A percentile compares a stretch with the other conserved stretches of the same genome.
Conservation (phyloP, 2,797 vertebrate species). For the Anomalospiza imberbis region DNA sequence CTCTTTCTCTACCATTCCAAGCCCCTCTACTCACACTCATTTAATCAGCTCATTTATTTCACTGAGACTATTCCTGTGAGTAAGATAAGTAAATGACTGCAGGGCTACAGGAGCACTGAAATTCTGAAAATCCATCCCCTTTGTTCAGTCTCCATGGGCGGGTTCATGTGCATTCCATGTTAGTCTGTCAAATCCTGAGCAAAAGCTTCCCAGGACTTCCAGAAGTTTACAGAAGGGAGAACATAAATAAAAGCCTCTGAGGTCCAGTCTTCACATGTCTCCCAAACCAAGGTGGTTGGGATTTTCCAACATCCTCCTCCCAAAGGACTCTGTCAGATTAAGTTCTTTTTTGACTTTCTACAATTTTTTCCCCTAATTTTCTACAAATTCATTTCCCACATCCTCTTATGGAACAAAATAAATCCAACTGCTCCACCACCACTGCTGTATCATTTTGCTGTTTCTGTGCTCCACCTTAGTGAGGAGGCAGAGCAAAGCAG, state of each 20-base stretch:
- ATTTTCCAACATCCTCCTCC: neutral
- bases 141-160: neutral
- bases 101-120: neutral
- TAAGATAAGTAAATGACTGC: neutral
- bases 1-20: neutral
- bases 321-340: neutral
- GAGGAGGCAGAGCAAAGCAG: neutral
- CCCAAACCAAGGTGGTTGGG: neutral
- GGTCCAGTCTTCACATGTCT: neutral
- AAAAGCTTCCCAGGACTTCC: neutral
- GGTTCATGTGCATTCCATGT: neutral
- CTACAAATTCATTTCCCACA: neutral
- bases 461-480: neutral
- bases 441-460: neutral
- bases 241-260: neutral
- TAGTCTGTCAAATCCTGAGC: neutral
- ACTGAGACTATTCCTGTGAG: neutral
- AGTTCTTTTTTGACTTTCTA: neutral
- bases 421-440: neutral
- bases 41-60: neutral
- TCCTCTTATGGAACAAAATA: neutral
- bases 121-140: neutral
- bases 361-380: neutral
- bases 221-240: constrained; percentile 13
- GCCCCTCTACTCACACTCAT: neutral